Evolutionary conservation across 2,888 invertebrate genomes (phyloP).

Genomic region (Horisme vitalbata): DNA sequence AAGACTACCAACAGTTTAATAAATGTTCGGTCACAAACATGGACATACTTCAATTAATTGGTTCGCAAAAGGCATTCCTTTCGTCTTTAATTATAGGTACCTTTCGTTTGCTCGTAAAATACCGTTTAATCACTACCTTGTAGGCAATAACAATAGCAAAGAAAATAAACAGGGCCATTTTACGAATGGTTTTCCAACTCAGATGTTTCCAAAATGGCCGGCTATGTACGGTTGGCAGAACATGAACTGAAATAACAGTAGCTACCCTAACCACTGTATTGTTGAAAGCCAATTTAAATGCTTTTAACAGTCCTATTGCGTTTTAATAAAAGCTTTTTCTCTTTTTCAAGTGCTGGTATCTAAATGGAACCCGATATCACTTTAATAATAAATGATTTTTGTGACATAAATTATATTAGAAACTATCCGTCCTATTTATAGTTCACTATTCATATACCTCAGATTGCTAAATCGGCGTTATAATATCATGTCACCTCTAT

Average conservation of each 20-base stretch:
- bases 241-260: neutral
- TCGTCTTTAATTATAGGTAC: slow-evolving; percentile 11
- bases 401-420: too few relatives aligned
- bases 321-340: too few relatives aligned
- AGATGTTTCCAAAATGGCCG: slow-evolving; percentile 12
- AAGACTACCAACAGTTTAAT: too few relatives aligned
- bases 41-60: slow-evolving; percentile 7
- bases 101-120: slow-evolving; percentile 17
- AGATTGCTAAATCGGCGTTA: too few relatives aligned
- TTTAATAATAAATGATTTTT: too few relatives aligned
- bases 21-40: neutral
- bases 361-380: too few relatives aligned
- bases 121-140: slow-evolving; percentile 18
- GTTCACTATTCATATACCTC: too few relatives aligned
- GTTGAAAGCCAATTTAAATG: neutral
- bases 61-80: slow-evolving; percentile 4
- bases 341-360: too few relatives aligned
- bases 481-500: too few relatives aligned
- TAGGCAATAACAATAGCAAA: slow-evolving; percentile 17
- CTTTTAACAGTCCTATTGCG: neutral
- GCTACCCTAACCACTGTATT: neutral
- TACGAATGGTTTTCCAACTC: too few relatives aligned
- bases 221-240: slow-evolving; percentile 8
- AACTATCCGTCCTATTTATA: too few relatives aligned
- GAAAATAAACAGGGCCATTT: slow-evolving; percentile 15